Conservation (phyloP, 2,888 invertebrate species). For the Eupithecia subfuscata region DNA sequence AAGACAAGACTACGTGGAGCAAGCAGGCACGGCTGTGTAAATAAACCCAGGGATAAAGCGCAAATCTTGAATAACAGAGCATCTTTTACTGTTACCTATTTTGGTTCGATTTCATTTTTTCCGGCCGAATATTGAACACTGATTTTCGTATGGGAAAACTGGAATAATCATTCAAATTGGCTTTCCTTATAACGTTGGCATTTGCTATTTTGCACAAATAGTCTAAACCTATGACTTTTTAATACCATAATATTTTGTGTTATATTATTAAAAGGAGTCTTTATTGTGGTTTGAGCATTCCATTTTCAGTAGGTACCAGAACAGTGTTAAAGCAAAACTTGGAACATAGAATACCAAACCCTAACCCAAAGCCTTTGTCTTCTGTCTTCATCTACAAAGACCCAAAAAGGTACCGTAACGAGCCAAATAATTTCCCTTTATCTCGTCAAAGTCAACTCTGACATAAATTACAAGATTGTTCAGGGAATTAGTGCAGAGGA, state of each 20-base stretch:
- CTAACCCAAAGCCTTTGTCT: neutral
- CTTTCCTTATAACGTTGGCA: neutral
- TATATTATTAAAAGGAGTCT: neutral
- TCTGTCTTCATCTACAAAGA: constrained; percentile 5
- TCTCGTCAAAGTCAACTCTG: constrained; percentile 6
- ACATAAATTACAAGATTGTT: constrained; percentile 12
- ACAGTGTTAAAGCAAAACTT: neutral
- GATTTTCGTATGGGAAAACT: neutral
- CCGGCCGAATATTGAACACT: neutral
- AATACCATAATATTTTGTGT: neutral
- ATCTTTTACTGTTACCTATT: neutral
- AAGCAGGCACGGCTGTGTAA: constrained; percentile 58
- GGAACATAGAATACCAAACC: constrained; percentile 4
- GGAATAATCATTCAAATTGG: neutral
- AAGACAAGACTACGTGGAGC: constrained; percentile 61
- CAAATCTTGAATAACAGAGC: constrained; percentile 15
- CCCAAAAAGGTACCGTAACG: constrained; percentile 2
- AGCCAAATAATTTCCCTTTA: constrained; percentile 9
- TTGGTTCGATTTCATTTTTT: neutral
- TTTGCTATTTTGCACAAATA: neutral
- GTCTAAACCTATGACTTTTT: neutral
- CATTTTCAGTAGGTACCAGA: neutral
- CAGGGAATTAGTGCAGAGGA: constrained; percentile 9
- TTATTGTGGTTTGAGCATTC: neutral
- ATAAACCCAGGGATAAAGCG: constrained; percentile 43